These are phyloP conservation scores for Melanargia galathea DNA, from an alignment of 2,888 invertebrate species.

Conservation along the genomic window DNA sequence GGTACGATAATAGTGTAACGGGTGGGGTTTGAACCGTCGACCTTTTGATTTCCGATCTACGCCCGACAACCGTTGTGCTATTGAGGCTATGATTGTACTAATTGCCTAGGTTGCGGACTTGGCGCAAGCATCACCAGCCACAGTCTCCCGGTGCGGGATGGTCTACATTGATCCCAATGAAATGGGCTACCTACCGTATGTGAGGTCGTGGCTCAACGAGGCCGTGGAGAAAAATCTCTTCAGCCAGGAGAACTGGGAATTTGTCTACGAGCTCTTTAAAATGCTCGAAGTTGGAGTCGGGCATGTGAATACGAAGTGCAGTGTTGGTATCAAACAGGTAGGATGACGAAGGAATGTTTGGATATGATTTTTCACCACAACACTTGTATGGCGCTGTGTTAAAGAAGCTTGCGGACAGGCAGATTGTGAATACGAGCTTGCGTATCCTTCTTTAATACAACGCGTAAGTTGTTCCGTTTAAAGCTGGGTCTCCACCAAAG, in stretches of 20 bases:
- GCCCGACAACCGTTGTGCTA: too few relatives aligned
- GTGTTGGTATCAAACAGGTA: conserved; percentile 88
- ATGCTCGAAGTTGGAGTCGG: conserved; percentile 86
- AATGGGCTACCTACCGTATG: conserved; percentile 90
- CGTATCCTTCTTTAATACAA: too few relatives aligned
- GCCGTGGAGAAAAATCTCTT: conserved; percentile 75
- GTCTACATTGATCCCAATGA: conserved; percentile 94
- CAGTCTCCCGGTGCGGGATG: conserved; percentile 93
- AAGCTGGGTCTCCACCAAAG: too few relatives aligned
- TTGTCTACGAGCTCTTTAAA: conserved; percentile 85
- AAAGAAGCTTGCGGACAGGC: too few relatives aligned
- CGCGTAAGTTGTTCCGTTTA: too few relatives aligned
- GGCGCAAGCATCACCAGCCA: conserved; percentile 95
- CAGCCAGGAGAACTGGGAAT: conserved; percentile 82
- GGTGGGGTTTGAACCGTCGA: too few relatives aligned
- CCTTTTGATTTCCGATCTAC: too few relatives aligned
- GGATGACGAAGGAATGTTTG: background rate
- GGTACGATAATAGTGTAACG: too few relatives aligned
- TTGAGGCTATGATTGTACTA: too few relatives aligned
- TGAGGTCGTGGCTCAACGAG: conserved; percentile 88
- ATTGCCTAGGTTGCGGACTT: conserved; percentile 91
- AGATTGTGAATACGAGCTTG: too few relatives aligned
- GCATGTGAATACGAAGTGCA: conserved; percentile 86
- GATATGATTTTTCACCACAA: too few relatives aligned
- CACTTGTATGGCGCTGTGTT: too few relatives aligned